These are phyloP conservation scores for Oscheius sp. DNA, from an alignment of 1,140 invertebrate genomes.

Conservation along the genomic window DNA sequence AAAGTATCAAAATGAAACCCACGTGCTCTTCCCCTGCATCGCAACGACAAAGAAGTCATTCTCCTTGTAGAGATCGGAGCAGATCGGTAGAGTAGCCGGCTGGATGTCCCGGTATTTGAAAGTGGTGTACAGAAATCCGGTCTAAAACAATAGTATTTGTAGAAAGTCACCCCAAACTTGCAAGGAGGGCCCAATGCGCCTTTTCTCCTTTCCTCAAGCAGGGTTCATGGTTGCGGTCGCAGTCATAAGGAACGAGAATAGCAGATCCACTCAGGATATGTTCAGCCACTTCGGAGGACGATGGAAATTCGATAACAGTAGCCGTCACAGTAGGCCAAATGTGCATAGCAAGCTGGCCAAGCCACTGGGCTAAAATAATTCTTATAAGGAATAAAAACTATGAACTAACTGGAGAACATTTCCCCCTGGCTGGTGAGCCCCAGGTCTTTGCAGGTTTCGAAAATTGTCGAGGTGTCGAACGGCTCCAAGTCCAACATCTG, in stretches of 20 bases:
- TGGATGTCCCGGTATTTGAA: background rate
- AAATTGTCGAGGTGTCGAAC: background rate
- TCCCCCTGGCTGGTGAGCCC: background rate
- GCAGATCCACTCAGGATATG: background rate
- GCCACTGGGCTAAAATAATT: background rate
- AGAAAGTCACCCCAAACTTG: background rate
- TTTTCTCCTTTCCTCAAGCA: background rate
- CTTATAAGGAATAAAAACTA: background rate
- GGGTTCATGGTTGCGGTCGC: conserved; percentile 2
- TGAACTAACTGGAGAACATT: background rate
- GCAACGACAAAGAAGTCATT: too few species aligned
- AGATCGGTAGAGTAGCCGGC: too few species aligned
- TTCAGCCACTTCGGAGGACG: background rate
- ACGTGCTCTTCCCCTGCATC: too few species aligned
- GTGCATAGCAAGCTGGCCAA: background rate
- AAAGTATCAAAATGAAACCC: too few species aligned
- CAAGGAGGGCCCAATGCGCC: conserved; percentile 4
- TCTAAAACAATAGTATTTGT: background rate
- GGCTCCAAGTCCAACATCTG: background rate
- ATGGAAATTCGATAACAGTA: background rate
- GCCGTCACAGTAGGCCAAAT: background rate
- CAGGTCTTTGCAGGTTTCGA: background rate
- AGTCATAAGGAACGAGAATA: conserved; percentile 8
- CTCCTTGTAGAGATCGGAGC: too few species aligned
- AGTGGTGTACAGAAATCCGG: background rate